phyloP scores from a whole-genome alignment of 2,888 invertebrate genomes.

The Lasius platythorax region DNA sequence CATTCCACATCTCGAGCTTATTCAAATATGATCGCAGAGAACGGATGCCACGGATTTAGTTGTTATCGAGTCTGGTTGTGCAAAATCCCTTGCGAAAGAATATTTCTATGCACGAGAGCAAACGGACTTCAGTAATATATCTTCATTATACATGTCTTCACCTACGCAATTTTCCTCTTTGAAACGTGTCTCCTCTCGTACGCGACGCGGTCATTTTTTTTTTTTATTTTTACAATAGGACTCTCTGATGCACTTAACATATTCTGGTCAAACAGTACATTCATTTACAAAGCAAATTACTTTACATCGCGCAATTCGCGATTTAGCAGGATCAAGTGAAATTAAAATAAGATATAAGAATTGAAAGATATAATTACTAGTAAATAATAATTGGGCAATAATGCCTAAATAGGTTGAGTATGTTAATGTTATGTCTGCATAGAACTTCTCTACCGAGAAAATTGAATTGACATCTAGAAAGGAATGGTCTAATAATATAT shows the following conservation, averaged over 20 bases:
- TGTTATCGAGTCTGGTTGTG: constrained; percentile 28
- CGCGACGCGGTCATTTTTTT: background rate
- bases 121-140: constrained; percentile 21
- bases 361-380: background rate
- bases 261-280: background rate
- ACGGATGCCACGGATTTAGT: constrained; percentile 23
- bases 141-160: constrained; percentile 4
- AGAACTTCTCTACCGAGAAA: background rate
- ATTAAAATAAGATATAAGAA: background rate
- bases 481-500: background rate
- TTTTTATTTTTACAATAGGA: background rate
- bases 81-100: constrained; percentile 38
- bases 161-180: constrained; percentile 38
- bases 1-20: background rate
- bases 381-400: background rate
- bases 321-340: background rate
- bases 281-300: background rate
- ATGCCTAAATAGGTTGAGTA: background rate
- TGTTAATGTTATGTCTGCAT: constrained; percentile 19
- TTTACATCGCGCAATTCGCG: background rate
- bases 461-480: constrained; percentile 8
- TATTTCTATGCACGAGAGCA: constrained; percentile 2
- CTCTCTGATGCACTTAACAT: background rate
- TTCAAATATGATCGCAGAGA: background rate
- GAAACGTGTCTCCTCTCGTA: background rate